Evolutionary conservation across 2,888 invertebrate genomes (phyloP), one percentile per base, ranked within the genome.

Genomic region (Athetis lepigone): DNA sequence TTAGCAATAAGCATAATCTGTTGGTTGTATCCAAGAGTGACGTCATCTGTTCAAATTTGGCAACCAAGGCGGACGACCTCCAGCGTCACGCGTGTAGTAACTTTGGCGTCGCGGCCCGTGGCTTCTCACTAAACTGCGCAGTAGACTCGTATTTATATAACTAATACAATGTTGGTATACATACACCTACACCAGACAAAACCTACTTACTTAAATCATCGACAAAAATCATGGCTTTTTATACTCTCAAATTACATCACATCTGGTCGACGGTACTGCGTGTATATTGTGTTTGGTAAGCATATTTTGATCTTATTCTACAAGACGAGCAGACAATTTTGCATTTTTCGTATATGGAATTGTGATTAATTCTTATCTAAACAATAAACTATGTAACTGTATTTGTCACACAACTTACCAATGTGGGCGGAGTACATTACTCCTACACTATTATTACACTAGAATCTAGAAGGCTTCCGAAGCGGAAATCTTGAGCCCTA

Each of bases 21-120:
- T 52, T 60, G 8, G 56, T 62, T 50, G 59, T 55, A 61, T 71
- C 60, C 42, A 37, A 18, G 13, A 68, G 39, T 92, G 90, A 92
- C 88, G 90, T 92, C 90, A 92, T 51, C 65, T 66, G 66, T 82
- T 84, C 86, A 88, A 90, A 91, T 93, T 94, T 90, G 93, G 93
- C 92, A 90, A 91, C 89, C 91, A 81, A 85, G 92, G 88, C 88
- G 82, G 80, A 86, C 90, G 93, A 93, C 94, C 93, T 93, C 93
- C 82, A 86, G 81, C 75, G 62, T 90, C 92, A 81, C 86, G 82
- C 77, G 67, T 65, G 70, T 70, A 79, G 79, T 77, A 71, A 75
- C 79, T 50, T 65, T 58, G 50, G 70, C 59, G 72, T 70, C 69
- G 75, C 66, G 58, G 61, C 62, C 63, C 69, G 73, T 70, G 60